phyloP scores from a whole-genome alignment of 2,888 invertebrate genomes.

The Zygothrica quintamaculata region DNA sequence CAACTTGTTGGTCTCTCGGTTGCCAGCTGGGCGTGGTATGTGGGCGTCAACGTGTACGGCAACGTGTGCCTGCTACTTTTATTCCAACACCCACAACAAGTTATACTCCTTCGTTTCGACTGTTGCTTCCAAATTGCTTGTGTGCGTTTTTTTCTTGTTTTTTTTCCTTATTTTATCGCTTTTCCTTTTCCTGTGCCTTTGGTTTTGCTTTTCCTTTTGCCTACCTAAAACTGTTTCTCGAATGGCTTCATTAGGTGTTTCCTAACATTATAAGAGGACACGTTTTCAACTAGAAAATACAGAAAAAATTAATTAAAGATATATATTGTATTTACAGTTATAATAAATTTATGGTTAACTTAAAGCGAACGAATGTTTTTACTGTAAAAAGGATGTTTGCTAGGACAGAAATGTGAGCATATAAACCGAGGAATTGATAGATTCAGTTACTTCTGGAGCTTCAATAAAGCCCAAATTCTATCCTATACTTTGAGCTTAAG shows the following conservation, averaged over 20 bases:
- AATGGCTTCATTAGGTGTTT: conserved; percentile 21
- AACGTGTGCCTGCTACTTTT: not conserved
- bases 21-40: not conserved
- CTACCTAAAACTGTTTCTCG: conserved; percentile 26
- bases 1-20: conserved; percentile 51
- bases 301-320: not conserved
- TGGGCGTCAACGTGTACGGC: not conserved
- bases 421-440: too few relatives aligned
- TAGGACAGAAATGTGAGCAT: too few relatives aligned
- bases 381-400: too few relatives aligned
- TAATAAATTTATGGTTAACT: not conserved
- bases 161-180: too few relatives aligned
- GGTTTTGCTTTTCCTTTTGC: conserved; percentile 22
- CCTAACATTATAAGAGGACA: conserved; percentile 65
- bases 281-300: conserved; percentile 17
- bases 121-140: conserved; percentile 24
- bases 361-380: too few relatives aligned
- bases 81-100: not conserved
- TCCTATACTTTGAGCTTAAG: too few relatives aligned
- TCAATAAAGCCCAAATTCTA: too few relatives aligned
- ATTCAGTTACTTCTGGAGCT: too few relatives aligned
- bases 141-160: too few relatives aligned
- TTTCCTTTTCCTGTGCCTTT: too few relatives aligned
- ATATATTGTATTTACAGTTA: not conserved
- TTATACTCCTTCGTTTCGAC: conserved; percentile 10